Conservation (phyloP, 2,888 invertebrate genomes). For the Leptopilina myrica region DNA sequence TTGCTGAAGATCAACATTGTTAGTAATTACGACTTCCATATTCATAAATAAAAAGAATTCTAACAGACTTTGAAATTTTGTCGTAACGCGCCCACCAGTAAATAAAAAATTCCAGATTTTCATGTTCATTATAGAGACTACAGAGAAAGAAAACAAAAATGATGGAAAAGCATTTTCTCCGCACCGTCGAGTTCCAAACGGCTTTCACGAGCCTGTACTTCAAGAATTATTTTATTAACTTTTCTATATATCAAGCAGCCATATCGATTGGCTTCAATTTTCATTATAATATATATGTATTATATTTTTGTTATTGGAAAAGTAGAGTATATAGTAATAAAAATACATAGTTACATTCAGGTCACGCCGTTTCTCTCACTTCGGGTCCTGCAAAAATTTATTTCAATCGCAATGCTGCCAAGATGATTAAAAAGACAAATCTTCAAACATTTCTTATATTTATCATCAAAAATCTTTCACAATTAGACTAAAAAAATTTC, state of each 20-base stretch:
- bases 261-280: slow-evolving; percentile 64
- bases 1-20: slow-evolving; percentile 26
- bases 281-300: slow-evolving; percentile 69
- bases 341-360: slow-evolving; percentile 52
- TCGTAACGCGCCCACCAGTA: slow-evolving; percentile 25
- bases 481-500: no score
- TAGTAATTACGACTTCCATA: slow-evolving; percentile 38
- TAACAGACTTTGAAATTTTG: slow-evolving; percentile 31
- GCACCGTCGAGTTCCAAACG: slow-evolving; percentile 15
- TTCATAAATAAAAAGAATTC: slow-evolving; percentile 33
- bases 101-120: slow-evolving; percentile 9
- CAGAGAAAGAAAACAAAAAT: no score
- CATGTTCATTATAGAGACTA: slow-evolving; percentile 5
- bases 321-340: slow-evolving; percentile 66
- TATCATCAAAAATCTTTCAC: no score
- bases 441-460: no score
- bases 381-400: neutral
- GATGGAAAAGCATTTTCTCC: slow-evolving; percentile 9
- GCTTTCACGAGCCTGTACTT: slow-evolving; percentile 18
- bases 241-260: slow-evolving; percentile 34
- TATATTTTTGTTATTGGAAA: slow-evolving; percentile 71
- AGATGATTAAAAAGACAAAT: no score
- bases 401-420: neutral
- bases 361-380: slow-evolving; percentile 41
- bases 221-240: slow-evolving; percentile 19